Base-by-base conservation (phyloP, 2,797 vertebrate species). In the Crocidura indochinensis region DNA sequence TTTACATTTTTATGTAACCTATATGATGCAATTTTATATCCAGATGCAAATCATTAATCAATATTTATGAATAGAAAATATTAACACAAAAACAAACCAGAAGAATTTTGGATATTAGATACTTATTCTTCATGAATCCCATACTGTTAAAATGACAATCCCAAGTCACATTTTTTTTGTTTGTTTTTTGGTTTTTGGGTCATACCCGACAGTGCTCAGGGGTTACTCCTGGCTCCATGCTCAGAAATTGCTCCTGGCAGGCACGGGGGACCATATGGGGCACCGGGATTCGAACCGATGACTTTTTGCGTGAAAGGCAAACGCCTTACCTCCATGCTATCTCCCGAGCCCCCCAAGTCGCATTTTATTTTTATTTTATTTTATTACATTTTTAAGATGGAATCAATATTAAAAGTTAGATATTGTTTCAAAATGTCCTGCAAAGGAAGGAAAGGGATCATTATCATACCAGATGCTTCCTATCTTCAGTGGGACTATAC, bases 361-460 rank as follows among this genome's bases (percentile, higher is more conserved):
- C 38, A 38, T 38, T 38, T 92, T 73, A 20, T 51, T 90, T n/a
- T n/a, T n/a, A n/a, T n/a, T n/a, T n/a, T n/a, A n/a, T n/a, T n/a
- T n/a, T n/a, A n/a, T n/a, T n/a, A n/a, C n/a, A n/a, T n/a, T n/a
- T 93, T 67, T 68, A 44, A 88, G 69, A 20, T 91, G 81, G 14
- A 88, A 84, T 38, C 5, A 38, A 38, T 38, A 38, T 38, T 38
- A 38, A 38, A 38, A 38, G 38, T 38, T 38, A 38, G 5, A 38
- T 38, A 38, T 38, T 38, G 38, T 38, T 38, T 38, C 38, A 38
- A 38, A 38, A 38, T 38, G 38, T 38, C 38, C 38, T 38, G 38
- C 38, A 38, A 38, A 38, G 38, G 38, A 38, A 2, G 38, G 38
- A 72, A 20, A 71, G 8, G 14, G 17, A 19, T 69, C 26, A 10